These are phyloP conservation scores for Charanyca ferruginea DNA, from an alignment of 2,888 invertebrate species.

Conservation along the genomic window DNA sequence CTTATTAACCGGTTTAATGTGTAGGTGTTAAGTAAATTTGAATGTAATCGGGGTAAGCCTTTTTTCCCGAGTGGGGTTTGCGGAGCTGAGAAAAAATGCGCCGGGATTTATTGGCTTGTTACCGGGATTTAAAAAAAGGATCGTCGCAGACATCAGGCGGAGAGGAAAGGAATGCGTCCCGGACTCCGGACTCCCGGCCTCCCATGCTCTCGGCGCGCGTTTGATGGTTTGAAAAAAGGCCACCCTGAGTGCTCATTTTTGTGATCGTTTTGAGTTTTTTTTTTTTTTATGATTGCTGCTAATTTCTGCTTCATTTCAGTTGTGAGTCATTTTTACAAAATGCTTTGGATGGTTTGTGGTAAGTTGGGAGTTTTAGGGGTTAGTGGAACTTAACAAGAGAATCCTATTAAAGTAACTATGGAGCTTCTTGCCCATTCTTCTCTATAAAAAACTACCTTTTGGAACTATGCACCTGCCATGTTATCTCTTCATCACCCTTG, in stretches of 20 bases:
- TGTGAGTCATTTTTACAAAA: slow-evolving; percentile 20
- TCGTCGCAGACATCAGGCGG: slow-evolving; percentile 80
- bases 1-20: slow-evolving; percentile 88
- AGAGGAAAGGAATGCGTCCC: slow-evolving; percentile 82
- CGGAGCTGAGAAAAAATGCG: slow-evolving; percentile 82
- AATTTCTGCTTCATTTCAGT: slow-evolving; percentile 55
- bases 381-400: neutral
- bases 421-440: too few relatives aligned
- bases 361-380: neutral
- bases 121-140: slow-evolving; percentile 89
- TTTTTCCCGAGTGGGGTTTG: slow-evolving; percentile 78
- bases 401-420: too few relatives aligned
- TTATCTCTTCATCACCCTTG: too few relatives aligned
- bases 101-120: slow-evolving; percentile 91
- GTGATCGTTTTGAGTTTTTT: slow-evolving; percentile 74
- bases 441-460: too few relatives aligned
- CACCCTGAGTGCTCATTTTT: slow-evolving; percentile 84
- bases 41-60: slow-evolving; percentile 89
- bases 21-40: slow-evolving; percentile 91
- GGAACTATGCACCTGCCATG: too few relatives aligned
- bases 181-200: slow-evolving; percentile 48
- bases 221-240: slow-evolving; percentile 80
- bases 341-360: neutral
- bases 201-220: slow-evolving; percentile 74
- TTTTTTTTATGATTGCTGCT: slow-evolving; percentile 71